These are phyloP conservation scores for Drosophila mojavensis DNA, from an alignment of 1,140 invertebrate genomes.

Conservation along the genomic window DNA sequence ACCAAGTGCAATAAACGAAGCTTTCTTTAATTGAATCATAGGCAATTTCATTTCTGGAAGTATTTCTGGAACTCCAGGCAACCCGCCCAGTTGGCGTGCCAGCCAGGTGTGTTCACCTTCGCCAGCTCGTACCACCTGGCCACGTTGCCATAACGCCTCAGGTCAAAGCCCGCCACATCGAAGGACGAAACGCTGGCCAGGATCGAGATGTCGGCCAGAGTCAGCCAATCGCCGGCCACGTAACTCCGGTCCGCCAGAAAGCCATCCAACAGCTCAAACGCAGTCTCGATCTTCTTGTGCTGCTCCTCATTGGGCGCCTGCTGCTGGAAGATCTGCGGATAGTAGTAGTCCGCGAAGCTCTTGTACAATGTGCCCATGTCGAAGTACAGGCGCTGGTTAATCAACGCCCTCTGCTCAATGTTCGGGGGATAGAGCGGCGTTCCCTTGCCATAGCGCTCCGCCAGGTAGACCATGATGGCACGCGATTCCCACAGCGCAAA, in stretches of 20 bases:
- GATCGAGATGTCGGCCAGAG: constrained; percentile 89
- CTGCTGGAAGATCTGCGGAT: constrained; percentile 87
- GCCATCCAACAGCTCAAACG: constrained; percentile 87
- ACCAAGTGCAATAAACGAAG: constrained; percentile 70
- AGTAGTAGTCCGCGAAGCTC: constrained; percentile 87
- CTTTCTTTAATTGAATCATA: constrained; percentile 22
- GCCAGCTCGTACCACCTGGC: constrained; percentile 88
- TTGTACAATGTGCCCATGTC: constrained; percentile 89
- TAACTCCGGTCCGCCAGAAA: constrained; percentile 88
- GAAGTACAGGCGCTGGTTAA: constrained; percentile 90
- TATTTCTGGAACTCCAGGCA: constrained; percentile 60
- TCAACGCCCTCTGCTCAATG: constrained; percentile 87
- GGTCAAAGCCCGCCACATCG: constrained; percentile 88
- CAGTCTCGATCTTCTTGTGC: constrained; percentile 86
- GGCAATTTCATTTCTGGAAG: constrained; percentile 45
- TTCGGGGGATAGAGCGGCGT: constrained; percentile 88
- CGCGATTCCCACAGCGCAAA: constrained; percentile 88
- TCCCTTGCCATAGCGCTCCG: constrained; percentile 87
- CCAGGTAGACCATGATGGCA: constrained; percentile 89
- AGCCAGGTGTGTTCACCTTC: constrained; percentile 88
- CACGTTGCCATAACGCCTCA: constrained; percentile 88
- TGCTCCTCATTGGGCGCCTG: constrained; percentile 87
- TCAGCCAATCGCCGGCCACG: constrained; percentile 88
- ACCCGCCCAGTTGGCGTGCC: constrained; percentile 75
- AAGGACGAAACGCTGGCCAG: constrained; percentile 87